Evolutionary conservation across 1,140 invertebrate species (phyloP).

Genomic region (Brachionus sp.): DNA sequence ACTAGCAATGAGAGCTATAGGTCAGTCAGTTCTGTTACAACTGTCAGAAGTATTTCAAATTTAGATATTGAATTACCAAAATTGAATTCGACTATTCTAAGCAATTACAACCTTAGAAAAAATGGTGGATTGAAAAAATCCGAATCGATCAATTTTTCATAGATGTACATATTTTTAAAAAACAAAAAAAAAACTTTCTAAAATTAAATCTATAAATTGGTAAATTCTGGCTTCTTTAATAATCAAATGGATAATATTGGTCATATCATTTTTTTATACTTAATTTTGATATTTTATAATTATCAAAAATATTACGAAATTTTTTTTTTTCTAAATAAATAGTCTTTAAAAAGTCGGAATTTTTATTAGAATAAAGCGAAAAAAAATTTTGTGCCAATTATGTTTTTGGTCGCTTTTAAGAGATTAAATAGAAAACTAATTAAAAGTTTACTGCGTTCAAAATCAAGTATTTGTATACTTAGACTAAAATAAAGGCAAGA

Average conservation of each 20-base stretch:
- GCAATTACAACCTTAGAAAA: background rate
- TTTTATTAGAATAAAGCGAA: background rate
- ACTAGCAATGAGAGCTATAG: constrained; percentile 2
- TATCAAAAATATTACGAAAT: background rate
- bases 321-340: background rate
- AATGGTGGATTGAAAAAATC: background rate
- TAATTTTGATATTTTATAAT: background rate
- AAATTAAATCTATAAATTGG: background rate
- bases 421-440: background rate
- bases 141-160: constrained; percentile 11
- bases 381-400: background rate
- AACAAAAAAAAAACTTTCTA: too few relatives aligned
- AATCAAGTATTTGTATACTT: background rate
- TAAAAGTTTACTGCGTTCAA: background rate
- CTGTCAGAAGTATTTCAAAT: background rate
- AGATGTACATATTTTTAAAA: background rate
- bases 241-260: background rate
- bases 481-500: constrained; percentile 3
- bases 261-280: background rate
- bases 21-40: constrained; percentile 6
- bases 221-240: background rate
- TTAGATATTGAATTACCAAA: background rate
- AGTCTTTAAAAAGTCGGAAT: background rate
- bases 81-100: background rate
- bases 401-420: background rate